Percentiles rank a stretch among this genome's conserved stretches.
Evolutionary conservation across 2,888 invertebrate species (phyloP).

Genomic region (Acrobasis consociella): DNA sequence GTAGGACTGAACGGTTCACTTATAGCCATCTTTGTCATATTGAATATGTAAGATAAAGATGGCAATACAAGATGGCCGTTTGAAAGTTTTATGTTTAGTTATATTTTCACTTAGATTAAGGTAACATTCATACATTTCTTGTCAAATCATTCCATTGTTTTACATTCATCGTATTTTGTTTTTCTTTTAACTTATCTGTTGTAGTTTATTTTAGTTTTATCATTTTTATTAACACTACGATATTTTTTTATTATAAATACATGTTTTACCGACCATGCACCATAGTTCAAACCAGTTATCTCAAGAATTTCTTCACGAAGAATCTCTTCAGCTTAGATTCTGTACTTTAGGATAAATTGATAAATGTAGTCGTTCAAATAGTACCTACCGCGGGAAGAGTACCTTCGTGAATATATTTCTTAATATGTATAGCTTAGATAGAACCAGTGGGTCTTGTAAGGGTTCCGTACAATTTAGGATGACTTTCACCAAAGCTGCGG

Average conservation of each 20-base stretch:
- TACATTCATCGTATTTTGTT: neutral
- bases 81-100: neutral
- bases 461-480: neutral
- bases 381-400: constrained; percentile 10
- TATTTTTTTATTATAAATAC: constrained; percentile 34
- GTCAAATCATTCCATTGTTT: constrained; percentile 23
- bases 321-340: constrained; percentile 27
- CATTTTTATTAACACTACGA: constrained; percentile 32
- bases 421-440: constrained; percentile 47
- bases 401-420: constrained; percentile 21
- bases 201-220: constrained; percentile 26
- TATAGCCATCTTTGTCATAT: too few relatives aligned
- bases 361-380: constrained; percentile 20
- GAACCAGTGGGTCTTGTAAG: constrained; percentile 33
- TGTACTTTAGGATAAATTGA: constrained; percentile 27
- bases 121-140: constrained; percentile 9
- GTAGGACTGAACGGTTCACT: too few relatives aligned
- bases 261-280: constrained; percentile 42
- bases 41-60: too few relatives aligned
- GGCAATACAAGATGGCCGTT: too few relatives aligned
- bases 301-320: constrained; percentile 31
- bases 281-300: constrained; percentile 57
- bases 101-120: constrained; percentile 7
- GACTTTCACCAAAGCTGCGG: neutral
- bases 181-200: neutral